Percentiles rank a stretch among this genome's conserved stretches.
Conservation (phyloP, 2,113 vertebrate species). For the Notarius quadriscutis region DNA sequence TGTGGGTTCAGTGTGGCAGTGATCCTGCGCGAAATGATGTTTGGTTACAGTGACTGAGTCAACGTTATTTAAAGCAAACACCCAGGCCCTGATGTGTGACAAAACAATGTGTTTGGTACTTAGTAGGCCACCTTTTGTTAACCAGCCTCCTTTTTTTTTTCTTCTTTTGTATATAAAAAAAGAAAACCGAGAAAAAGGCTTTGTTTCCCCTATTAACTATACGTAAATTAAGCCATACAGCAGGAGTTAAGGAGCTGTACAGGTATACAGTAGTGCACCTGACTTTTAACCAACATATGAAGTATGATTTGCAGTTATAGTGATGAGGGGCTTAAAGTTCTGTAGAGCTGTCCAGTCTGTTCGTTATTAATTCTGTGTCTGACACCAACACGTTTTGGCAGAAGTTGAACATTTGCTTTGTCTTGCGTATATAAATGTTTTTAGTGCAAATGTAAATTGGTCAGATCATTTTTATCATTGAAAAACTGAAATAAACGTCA, state of each 20-base stretch:
- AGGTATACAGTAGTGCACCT: conserved; percentile 58
- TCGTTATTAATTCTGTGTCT: conserved; percentile 59
- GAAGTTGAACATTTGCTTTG: conserved; percentile 22
- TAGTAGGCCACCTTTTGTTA: conserved; percentile 57
- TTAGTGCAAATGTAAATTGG: conserved; percentile 73
- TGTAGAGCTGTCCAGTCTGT: conserved; percentile 51
- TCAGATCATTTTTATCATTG: conserved; percentile 70
- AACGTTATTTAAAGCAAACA: conserved; percentile 26
- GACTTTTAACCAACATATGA: conserved; percentile 57
- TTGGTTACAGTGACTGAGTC: neutral
- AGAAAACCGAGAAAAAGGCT: neutral
- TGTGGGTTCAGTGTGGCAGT: conserved; percentile 13
- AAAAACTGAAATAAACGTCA: conserved; percentile 74
- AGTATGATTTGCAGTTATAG: conserved; percentile 60
- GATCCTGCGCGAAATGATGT: conserved; percentile 22
- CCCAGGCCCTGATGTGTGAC: conserved; percentile 60
- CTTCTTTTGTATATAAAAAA: conserved; percentile 53
- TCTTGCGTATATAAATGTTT: conserved; percentile 69
- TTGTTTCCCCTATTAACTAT: conserved; percentile 55
- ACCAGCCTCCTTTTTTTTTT: conserved; percentile 44
- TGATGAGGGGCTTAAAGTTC: conserved; percentile 50
- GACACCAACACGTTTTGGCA: conserved; percentile 16
- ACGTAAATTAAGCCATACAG: conserved; percentile 59
- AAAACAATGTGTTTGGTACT: conserved; percentile 57
- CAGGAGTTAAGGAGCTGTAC: conserved; percentile 60